Evolutionary conservation across 2,797 vertebrate genomes (phyloP).

Genomic region (Ammospiza maritima): DNA sequence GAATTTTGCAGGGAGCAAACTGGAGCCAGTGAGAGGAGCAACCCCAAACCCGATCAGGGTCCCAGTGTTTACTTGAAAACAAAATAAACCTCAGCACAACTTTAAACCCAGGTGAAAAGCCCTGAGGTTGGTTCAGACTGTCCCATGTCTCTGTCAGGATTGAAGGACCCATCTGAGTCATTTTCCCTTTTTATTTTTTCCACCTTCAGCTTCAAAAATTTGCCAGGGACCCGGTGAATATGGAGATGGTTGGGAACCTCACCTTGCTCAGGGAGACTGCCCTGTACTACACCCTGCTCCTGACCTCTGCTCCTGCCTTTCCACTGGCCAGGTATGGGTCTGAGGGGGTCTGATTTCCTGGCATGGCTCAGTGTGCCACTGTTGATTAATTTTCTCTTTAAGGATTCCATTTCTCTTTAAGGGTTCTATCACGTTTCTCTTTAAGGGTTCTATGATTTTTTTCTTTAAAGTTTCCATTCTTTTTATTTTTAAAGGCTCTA

Average conservation of each 20-base stretch:
- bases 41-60: background rate
- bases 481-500: background rate
- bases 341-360: background rate
- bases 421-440: background rate
- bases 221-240: too few species aligned
- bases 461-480: background rate
- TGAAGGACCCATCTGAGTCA: background rate
- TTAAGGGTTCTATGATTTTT: background rate
- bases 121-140: background rate
- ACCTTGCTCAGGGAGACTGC: background rate
- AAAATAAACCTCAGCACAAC: background rate
- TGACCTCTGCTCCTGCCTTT: background rate
- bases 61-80: background rate
- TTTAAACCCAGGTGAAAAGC: background rate
- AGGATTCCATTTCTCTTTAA: background rate
- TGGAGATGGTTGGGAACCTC: background rate
- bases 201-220: too few species aligned
- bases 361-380: background rate
- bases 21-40: background rate
- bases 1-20: background rate
- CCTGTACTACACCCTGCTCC: background rate
- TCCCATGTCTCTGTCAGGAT: background rate
- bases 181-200: background rate
- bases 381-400: rapidly evolving
- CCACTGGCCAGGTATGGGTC: background rate